phyloP scores from a whole-genome alignment of 2,113 vertebrate species.

The Pelecanoides urinatrix region DNA sequence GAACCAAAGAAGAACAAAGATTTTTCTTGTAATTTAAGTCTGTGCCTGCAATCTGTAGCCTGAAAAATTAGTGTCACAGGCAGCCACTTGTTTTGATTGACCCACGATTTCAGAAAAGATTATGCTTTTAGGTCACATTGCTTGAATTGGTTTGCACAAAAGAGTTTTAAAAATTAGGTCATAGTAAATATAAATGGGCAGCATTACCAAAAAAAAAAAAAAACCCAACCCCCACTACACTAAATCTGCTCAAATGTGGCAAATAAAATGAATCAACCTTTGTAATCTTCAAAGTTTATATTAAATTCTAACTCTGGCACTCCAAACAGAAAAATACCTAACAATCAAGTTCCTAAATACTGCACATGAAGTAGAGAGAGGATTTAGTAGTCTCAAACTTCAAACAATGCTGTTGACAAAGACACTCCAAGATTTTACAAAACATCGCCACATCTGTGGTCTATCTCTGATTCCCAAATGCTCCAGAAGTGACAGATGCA shows the following conservation, averaged over 20 bases:
- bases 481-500: not conserved
- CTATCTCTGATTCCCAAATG: not conserved
- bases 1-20: not conserved
- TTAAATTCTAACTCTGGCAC: not conserved
- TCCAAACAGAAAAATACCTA: not conserved
- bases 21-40: not conserved
- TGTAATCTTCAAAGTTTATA: not conserved
- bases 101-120: not conserved
- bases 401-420: not conserved
- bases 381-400: not conserved
- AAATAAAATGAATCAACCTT: not conserved
- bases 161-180: not conserved
- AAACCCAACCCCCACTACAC: not conserved
- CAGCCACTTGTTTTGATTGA: not conserved
- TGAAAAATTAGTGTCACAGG: not conserved
- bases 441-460: not conserved
- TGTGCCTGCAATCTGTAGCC: not conserved
- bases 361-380: not conserved
- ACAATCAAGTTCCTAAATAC: not conserved
- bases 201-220: not conserved
- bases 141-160: not conserved
- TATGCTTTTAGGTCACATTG: not conserved
- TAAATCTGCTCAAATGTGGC: not conserved
- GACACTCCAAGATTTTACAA: not conserved
- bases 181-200: not conserved